phyloP scores from a whole-genome alignment of 2,797 vertebrate genomes.

The Nyctibius grandis region DNA sequence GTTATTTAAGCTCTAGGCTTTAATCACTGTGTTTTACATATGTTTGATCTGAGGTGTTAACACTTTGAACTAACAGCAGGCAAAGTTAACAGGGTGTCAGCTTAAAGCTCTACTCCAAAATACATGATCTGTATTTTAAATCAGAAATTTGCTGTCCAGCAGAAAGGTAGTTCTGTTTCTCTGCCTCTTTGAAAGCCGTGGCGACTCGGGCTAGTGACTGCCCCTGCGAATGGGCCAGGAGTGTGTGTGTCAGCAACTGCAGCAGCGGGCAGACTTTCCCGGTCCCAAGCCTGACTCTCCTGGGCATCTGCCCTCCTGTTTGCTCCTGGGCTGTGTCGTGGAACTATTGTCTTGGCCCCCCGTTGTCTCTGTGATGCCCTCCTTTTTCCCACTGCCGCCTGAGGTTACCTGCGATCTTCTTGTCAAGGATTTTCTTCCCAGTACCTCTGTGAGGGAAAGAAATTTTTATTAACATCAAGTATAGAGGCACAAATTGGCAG shows the following conservation, averaged over 20 bases:
- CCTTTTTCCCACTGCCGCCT: not conserved
- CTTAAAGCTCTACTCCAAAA: not conserved
- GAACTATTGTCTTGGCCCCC: accelerated
- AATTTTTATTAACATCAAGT: not conserved
- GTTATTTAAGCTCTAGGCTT: not conserved
- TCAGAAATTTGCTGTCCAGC: not conserved
- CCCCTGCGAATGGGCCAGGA: not conserved
- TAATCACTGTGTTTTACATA: not conserved
- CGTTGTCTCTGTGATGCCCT: not conserved
- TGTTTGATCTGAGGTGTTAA: not conserved
- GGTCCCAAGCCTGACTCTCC: not conserved
- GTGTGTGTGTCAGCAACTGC: accelerated
- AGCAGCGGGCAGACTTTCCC: accelerated
- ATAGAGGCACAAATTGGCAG: not conserved
- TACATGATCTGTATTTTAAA: not conserved
- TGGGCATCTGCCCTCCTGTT: accelerated
- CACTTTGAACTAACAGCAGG: not conserved
- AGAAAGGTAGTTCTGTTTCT: not conserved
- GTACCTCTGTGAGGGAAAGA: not conserved
- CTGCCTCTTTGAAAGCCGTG: not conserved
- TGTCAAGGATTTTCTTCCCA: not conserved
- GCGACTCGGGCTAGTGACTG: accelerated
- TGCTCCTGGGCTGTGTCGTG: not conserved
- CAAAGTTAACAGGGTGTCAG: not conserved
- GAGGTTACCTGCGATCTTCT: not conserved